Percentiles rank a stretch among this genome's conserved stretches.
phyloP scores from a whole-genome alignment of 2,113 vertebrate species.

The Nibea coibor region DNA sequence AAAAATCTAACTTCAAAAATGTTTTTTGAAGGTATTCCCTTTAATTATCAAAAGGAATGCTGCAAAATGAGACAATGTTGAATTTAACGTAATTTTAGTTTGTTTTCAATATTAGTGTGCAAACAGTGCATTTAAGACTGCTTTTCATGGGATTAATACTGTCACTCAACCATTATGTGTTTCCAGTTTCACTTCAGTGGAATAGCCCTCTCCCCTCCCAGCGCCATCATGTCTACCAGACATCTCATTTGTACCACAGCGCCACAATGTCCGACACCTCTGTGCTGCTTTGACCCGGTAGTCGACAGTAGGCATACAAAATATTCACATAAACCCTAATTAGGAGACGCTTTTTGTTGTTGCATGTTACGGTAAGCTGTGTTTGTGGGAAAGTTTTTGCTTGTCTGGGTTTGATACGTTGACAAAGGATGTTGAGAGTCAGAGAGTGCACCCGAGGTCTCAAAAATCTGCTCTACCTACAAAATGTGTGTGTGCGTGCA shows the following conservation, averaged over 20 bases:
- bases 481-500: background rate
- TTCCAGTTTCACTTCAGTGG: background rate
- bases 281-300: constrained; percentile 53
- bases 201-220: constrained; percentile 6
- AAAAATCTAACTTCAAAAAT: background rate
- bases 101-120: background rate
- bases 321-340: background rate
- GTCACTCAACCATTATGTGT: background rate
- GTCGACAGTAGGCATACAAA: background rate
- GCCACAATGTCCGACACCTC: constrained; percentile 59
- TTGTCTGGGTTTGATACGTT: background rate
- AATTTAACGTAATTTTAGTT: too few relatives aligned
- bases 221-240: constrained; percentile 53
- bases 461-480: constrained; percentile 9
- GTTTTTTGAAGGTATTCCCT: background rate
- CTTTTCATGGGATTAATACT: background rate
- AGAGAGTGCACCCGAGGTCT: background rate
- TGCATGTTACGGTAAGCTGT: background rate
- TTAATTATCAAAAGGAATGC: background rate
- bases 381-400: background rate
- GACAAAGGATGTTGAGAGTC: background rate
- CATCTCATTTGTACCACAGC: constrained; percentile 41
- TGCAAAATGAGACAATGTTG: background rate
- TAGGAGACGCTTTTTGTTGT: background rate
- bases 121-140: background rate